Conservation (phyloP, 2,888 invertebrate species). For the Phanerotoma sp. region DNA sequence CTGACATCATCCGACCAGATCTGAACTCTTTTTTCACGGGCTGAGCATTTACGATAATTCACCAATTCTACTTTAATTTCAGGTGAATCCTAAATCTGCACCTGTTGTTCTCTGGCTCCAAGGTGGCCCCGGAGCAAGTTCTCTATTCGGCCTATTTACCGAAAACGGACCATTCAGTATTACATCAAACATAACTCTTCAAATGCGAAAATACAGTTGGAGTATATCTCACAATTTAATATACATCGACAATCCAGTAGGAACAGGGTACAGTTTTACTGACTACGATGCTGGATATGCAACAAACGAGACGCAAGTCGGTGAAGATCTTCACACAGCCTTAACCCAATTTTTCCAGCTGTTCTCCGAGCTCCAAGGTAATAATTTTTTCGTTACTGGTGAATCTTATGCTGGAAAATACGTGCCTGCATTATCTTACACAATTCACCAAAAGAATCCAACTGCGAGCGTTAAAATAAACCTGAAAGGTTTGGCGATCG, state of each 20-base stretch:
- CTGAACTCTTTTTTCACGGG: too few species aligned
- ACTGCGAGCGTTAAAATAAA: conserved; percentile 67
- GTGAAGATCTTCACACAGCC: conserved; percentile 74
- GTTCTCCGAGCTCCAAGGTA: conserved; percentile 73
- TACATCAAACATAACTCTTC: conserved; percentile 58
- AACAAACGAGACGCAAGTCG: conserved; percentile 77
- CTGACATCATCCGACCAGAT: too few species aligned
- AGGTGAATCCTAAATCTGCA: conserved; percentile 61
- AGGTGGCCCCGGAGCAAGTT: conserved; percentile 82
- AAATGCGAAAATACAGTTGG: conserved; percentile 77
- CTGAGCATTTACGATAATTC: too few species aligned
- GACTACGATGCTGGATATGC: conserved; percentile 75
- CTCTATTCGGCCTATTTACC: conserved; percentile 76
- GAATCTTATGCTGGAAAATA: conserved; percentile 88
- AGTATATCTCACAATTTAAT: conserved; percentile 75
- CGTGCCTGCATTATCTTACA: conserved; percentile 75
- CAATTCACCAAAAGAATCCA: conserved; percentile 68
- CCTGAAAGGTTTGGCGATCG: conserved; percentile 71
- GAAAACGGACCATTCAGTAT: conserved; percentile 80
- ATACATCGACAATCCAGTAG: conserved; percentile 92
- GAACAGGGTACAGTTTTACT: conserved; percentile 91
- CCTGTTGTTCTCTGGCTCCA: conserved; percentile 84
- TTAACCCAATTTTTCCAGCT: conserved; percentile 80
- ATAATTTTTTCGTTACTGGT: conserved; percentile 84
- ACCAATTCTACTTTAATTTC: too few species aligned